phyloP scores from a whole-genome alignment of 30 jellyfish, hydroid and myxozoan species.

The Aurelia coerulea region DNA sequence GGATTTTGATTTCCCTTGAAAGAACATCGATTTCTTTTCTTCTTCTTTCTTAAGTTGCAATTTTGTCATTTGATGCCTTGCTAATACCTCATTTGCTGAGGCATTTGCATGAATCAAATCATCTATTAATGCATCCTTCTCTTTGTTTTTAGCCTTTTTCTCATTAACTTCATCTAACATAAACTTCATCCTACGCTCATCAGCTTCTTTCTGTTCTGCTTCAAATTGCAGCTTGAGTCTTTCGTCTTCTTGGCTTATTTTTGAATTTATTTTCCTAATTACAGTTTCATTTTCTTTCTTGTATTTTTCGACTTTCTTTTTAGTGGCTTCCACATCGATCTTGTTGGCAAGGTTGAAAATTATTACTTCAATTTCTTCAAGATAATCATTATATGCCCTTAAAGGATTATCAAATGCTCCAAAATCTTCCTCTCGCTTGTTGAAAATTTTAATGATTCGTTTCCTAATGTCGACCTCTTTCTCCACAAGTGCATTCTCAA shows the following conservation, averaged over 20 bases:
- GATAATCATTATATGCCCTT: constrained; percentile 84
- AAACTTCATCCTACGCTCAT: constrained; percentile 55
- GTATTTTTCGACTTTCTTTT: constrained; percentile 81
- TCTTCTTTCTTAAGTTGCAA: constrained; percentile 77
- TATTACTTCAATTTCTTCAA: constrained; percentile 89
- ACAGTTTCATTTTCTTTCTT: constrained; percentile 81
- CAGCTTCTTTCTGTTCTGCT: constrained; percentile 67
- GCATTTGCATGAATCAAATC: constrained; percentile 96
- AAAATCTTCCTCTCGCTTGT: constrained; percentile 90
- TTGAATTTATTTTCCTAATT: constrained; percentile 83
- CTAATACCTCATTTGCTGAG: constrained; percentile 94
- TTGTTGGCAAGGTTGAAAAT: constrained; percentile 87
- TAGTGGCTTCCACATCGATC: constrained; percentile 85
- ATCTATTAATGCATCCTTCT: constrained; percentile 85
- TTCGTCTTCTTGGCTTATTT: constrained; percentile 88
- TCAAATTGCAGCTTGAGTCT: constrained; percentile 57
- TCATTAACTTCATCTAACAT: constrained; percentile 51
- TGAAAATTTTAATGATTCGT: constrained; percentile 74
- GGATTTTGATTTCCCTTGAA: constrained; percentile 77
- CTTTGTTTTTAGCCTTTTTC: constrained; percentile 71
- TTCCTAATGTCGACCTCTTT: constrained; percentile 93
- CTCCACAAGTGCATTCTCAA: constrained; percentile 94
- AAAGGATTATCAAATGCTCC: constrained; percentile 50
- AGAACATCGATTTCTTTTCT: constrained; percentile 88
- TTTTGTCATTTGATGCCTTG: constrained; percentile 83